phyloP scores from a whole-genome alignment of 1,140 invertebrate genomes.

The Patella vulgata region DNA sequence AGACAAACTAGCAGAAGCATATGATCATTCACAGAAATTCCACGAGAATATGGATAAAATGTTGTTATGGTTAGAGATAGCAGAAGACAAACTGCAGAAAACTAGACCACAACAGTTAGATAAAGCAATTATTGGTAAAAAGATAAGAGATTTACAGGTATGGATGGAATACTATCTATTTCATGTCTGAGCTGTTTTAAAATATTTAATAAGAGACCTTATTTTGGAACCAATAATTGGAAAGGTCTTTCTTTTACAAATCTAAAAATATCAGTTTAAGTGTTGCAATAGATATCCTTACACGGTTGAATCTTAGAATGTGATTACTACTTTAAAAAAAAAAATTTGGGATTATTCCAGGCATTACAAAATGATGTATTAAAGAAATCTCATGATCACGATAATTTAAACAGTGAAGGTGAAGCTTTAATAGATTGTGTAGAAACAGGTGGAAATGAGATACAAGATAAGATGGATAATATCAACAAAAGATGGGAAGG shows the following conservation, averaged over 20 bases:
- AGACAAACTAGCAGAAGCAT: slow-evolving; percentile 44
- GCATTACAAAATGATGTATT: slow-evolving; percentile 88
- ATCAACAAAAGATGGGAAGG: slow-evolving; percentile 88
- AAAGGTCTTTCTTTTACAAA: too few species aligned
- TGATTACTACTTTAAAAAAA: too few species aligned
- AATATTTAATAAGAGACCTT: too few species aligned
- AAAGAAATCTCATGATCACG: slow-evolving; percentile 91
- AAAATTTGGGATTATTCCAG: too few species aligned
- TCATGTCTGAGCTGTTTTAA: too few species aligned
- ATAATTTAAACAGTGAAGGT: slow-evolving; percentile 82
- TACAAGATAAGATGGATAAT: slow-evolving; percentile 81
- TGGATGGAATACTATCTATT: too few species aligned
- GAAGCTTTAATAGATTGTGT: slow-evolving; percentile 84
- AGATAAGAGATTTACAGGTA: slow-evolving; percentile 87
- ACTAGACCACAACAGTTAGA: slow-evolving; percentile 87
- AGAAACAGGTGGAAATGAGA: slow-evolving; percentile 89
- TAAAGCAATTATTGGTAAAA: slow-evolving; percentile 86
- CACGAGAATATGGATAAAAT: slow-evolving; percentile 85
- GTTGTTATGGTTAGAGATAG: slow-evolving; percentile 86
- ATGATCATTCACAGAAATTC: slow-evolving; percentile 91
- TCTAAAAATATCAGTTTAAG: too few species aligned
- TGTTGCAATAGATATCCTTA: too few species aligned
- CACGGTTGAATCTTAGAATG: too few species aligned
- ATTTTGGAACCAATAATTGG: too few species aligned
- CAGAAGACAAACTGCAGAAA: slow-evolving; percentile 84